These are phyloP conservation scores for Marmota monax DNA, from an alignment of 2,113 vertebrate genomes.

Conservation along the genomic window DNA sequence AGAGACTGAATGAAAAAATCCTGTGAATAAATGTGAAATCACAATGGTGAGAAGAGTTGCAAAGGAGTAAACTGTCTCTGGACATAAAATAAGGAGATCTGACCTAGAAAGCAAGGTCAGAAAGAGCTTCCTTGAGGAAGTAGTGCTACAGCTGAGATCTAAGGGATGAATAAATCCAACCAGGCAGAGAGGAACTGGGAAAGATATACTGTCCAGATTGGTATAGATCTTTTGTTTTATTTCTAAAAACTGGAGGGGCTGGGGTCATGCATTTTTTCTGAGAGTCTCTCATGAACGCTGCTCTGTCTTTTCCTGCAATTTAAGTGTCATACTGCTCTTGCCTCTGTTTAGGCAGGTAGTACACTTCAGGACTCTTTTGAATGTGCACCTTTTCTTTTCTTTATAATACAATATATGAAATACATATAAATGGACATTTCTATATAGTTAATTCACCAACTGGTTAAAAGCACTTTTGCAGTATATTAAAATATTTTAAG, in stretches of 20 bases:
- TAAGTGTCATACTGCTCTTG: neutral
- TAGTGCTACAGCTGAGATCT: constrained; percentile 58
- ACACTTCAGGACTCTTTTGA: neutral
- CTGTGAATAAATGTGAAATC: neutral
- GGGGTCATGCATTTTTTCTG: neutral
- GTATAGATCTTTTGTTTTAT: constrained; percentile 37
- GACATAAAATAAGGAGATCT: constrained; percentile 25
- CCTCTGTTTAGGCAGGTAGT: neutral
- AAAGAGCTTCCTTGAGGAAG: constrained; percentile 74
- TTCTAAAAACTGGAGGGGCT: neutral
- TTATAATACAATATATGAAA: neutral
- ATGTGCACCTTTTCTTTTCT: neutral
- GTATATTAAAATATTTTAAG: neutral
- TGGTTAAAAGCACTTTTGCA: neutral
- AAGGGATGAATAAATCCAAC: constrained; percentile 27
- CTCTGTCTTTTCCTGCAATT: neutral
- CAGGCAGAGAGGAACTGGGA: constrained; percentile 46
- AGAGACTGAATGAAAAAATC: neutral
- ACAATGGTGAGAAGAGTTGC: neutral
- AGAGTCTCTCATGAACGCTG: neutral
- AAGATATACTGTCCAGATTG: constrained; percentile 18
- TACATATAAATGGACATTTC: neutral
- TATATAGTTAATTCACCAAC: neutral
- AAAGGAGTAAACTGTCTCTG: neutral
- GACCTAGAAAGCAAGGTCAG: constrained; percentile 56